Evolutionary conservation across 2,888 invertebrate genomes (phyloP).

Genomic region (Metellina segmentata): DNA sequence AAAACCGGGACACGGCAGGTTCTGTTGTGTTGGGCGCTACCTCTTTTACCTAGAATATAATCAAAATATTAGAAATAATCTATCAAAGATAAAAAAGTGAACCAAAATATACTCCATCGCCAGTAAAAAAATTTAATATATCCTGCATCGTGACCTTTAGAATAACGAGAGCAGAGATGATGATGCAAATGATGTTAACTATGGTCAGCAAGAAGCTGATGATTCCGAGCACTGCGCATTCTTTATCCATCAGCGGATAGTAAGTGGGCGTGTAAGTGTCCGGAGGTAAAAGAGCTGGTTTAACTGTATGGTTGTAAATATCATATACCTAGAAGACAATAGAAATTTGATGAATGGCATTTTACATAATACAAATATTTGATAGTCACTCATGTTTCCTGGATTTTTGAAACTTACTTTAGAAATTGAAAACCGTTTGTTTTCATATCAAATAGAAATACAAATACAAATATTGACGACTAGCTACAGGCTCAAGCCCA

Average conservation of each 20-base stretch:
- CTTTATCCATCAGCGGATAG: conserved; percentile 88
- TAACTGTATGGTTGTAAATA: conserved; percentile 72
- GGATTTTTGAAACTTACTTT: too few relatives aligned
- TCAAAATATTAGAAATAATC: too few relatives aligned
- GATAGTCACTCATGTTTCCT: too few relatives aligned
- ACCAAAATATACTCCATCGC: too few relatives aligned
- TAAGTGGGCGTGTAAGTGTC: conserved; percentile 84
- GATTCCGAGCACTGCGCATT: conserved; percentile 89
- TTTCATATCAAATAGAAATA: too few relatives aligned
- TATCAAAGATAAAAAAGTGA: too few relatives aligned
- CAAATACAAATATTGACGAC: too few relatives aligned
- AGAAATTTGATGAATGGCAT: too few relatives aligned
- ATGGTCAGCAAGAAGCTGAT: conserved; percentile 90
- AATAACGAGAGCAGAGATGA: conserved; percentile 77
- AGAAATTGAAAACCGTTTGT: too few relatives aligned
- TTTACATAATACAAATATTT: too few relatives aligned
- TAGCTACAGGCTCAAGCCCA: too few relatives aligned
- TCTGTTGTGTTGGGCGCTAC: conserved; percentile 90
- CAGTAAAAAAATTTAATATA: neutral
- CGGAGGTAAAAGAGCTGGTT: conserved; percentile 76
- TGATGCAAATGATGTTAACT: conserved; percentile 90
- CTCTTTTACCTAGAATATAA: conserved; percentile 86
- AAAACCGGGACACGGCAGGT: conserved; percentile 86
- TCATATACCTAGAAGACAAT: conserved; percentile 15
- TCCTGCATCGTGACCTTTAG: conserved; percentile 75